Percentiles rank a stretch among this genome's conserved stretches.
These are phyloP conservation scores for Brachyhypopomus gauderio DNA, from an alignment of 2,113 vertebrate species.

Conservation along the genomic window DNA sequence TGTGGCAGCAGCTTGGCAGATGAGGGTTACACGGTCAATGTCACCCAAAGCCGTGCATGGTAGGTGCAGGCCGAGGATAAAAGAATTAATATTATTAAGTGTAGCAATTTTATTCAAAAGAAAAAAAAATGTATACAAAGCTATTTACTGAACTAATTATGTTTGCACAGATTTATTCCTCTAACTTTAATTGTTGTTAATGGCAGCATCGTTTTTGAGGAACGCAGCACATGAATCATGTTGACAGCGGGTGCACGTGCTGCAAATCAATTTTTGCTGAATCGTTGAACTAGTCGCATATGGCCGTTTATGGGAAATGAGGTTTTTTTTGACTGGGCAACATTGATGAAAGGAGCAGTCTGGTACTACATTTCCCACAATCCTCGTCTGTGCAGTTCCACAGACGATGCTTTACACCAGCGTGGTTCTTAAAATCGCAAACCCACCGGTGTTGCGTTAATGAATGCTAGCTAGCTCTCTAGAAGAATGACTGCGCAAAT, in stretches of 20 bases:
- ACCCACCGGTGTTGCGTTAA: slow-evolving; percentile 7
- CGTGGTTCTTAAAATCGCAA: neutral
- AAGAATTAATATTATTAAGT: too few species aligned
- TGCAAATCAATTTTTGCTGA: slow-evolving; percentile 22
- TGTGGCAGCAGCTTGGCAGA: too few species aligned
- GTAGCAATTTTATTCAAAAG: too few species aligned
- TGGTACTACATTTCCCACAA: slow-evolving; percentile 46
- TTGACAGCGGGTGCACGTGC: slow-evolving; percentile 23
- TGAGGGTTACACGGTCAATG: too few species aligned
- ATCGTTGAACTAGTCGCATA: neutral
- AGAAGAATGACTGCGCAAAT: slow-evolving; percentile 11
- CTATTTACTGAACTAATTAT: too few species aligned
- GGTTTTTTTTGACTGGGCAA: neutral
- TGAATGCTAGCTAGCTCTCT: too few species aligned
- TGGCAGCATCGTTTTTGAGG: too few species aligned
- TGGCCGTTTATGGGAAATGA: slow-evolving; percentile 20
- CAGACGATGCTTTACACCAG: neutral
- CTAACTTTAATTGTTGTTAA: too few species aligned
- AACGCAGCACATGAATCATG: neutral
- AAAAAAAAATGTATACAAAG: too few species aligned
- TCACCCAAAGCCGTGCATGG: too few species aligned
- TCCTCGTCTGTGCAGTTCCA: neutral
- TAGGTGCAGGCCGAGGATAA: too few species aligned
- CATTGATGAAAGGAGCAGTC: rapidly evolving
- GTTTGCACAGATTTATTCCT: too few species aligned